Percentiles rank a stretch among this genome's conserved stretches.
Conservation (phyloP, 2,797 vertebrate species). For the Peromyscus melanophrys region DNA sequence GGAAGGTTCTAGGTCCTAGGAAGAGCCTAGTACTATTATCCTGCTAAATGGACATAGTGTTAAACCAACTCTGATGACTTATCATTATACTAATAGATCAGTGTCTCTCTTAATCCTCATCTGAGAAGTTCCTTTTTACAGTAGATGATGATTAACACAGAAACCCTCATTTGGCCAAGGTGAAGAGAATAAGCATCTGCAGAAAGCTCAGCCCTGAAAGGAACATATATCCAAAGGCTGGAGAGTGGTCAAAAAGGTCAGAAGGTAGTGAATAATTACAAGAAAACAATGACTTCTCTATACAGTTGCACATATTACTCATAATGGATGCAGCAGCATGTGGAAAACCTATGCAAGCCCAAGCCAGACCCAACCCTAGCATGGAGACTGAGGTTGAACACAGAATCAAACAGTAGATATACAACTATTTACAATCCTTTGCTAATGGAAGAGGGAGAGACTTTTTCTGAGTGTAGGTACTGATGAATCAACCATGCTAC, state of each 20-base stretch:
- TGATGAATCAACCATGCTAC: neutral
- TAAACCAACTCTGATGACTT: accelerated
- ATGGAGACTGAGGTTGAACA: neutral
- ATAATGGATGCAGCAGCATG: neutral
- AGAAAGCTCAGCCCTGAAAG: neutral
- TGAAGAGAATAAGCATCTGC: neutral
- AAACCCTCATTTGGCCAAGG: neutral
- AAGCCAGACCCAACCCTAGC: neutral
- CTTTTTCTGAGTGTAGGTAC: neutral
- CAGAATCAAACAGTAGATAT: too few relatives aligned
- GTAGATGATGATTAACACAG: neutral
- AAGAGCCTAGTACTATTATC: neutral
- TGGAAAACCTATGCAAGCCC: neutral
- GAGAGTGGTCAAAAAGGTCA: neutral
- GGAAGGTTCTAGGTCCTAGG: neutral
- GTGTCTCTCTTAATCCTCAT: neutral
- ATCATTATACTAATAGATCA: neutral
- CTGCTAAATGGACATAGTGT: neutral
- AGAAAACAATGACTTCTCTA: neutral
- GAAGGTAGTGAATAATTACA: neutral
- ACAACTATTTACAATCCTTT: neutral
- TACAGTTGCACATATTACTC: too few relatives aligned
- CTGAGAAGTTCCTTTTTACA: neutral
- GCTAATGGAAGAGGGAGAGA: neutral
- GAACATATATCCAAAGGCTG: neutral